These are phyloP conservation scores for Pocillopora damicornis DNA, from an alignment of 64 coral and sea anemone species.

Conservation along the genomic window DNA sequence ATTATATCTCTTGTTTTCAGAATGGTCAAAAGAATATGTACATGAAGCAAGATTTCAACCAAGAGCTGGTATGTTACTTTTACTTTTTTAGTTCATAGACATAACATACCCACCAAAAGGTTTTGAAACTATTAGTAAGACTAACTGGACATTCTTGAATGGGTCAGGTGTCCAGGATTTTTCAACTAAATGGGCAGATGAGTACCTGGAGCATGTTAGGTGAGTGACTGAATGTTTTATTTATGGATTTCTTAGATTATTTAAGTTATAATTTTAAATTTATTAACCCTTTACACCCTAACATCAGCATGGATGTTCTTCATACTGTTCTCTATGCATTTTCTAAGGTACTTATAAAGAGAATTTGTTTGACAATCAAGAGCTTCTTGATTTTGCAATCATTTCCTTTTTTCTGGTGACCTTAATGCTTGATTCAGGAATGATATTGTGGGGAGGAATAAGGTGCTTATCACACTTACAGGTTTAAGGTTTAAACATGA, in stretches of 20 bases:
- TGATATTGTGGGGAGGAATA: too few species aligned
- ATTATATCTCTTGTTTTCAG: constrained; percentile 4
- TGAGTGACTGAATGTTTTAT: constrained; percentile 1
- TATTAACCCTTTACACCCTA: too few species aligned
- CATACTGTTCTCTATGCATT: too few species aligned
- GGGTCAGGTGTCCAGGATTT: constrained; percentile 46
- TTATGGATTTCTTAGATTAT: neutral
- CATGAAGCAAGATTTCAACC: constrained; percentile 20
- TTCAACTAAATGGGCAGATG: constrained; percentile 87
- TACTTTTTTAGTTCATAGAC: neutral
- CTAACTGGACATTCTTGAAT: neutral
- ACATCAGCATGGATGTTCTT: too few species aligned
- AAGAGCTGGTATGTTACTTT: constrained; percentile 30
- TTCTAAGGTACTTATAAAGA: too few species aligned
- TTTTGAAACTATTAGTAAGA: neutral
- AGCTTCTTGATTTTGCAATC: too few species aligned
- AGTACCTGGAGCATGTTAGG: constrained; percentile 94
- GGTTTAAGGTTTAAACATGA: too few species aligned
- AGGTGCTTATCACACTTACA: too few species aligned
- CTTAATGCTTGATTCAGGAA: too few species aligned
- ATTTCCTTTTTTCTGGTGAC: too few species aligned
- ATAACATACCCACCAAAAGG: neutral
- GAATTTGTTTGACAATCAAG: too few species aligned
- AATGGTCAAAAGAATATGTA: constrained; percentile 70
- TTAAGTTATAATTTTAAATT: too few species aligned